Percentiles rank a stretch among this genome's conserved stretches.
These are phyloP conservation scores for Heliothis peltigera DNA, from an alignment of 2,888 invertebrate species.

Conservation along the genomic window DNA sequence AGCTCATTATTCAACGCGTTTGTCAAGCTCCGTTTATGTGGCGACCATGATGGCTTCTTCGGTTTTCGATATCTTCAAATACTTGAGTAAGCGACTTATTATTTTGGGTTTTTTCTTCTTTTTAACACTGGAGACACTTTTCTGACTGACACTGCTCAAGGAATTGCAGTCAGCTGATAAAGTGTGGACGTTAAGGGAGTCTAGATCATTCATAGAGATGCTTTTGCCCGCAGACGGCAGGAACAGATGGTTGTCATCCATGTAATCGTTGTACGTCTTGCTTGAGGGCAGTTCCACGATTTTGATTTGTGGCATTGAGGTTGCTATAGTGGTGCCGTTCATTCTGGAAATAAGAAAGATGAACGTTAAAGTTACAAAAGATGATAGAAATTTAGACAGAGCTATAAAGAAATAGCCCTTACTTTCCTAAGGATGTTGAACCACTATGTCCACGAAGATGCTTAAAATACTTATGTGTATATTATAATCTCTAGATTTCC, in stretches of 20 bases:
- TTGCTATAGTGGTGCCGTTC: conserved; percentile 41
- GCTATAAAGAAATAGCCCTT: background rate
- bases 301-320: conserved; percentile 64
- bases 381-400: too few species aligned
- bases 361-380: background rate
- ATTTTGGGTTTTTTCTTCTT: conserved; percentile 55
- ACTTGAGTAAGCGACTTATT: conserved; percentile 41
- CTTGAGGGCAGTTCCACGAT: conserved; percentile 66
- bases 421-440: too few species aligned
- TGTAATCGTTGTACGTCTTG: conserved; percentile 48
- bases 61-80: conserved; percentile 43
- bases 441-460: too few species aligned
- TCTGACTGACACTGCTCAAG: conserved; percentile 60
- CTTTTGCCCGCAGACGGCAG: conserved; percentile 56
- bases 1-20: background rate
- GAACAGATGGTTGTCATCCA: conserved; percentile 52
- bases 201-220: conserved; percentile 62
- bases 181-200: conserved; percentile 37
- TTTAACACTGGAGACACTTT: conserved; percentile 42
- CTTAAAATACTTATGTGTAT: too few species aligned
- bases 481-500: too few species aligned
- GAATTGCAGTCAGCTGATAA: conserved; percentile 61
- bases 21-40: conserved; percentile 27
- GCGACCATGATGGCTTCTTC: conserved; percentile 53
- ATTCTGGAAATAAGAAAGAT: conserved; percentile 34